Evolutionary conservation across 2,113 vertebrate genomes (phyloP).

Genomic region (Myotis brandtii): DNA sequence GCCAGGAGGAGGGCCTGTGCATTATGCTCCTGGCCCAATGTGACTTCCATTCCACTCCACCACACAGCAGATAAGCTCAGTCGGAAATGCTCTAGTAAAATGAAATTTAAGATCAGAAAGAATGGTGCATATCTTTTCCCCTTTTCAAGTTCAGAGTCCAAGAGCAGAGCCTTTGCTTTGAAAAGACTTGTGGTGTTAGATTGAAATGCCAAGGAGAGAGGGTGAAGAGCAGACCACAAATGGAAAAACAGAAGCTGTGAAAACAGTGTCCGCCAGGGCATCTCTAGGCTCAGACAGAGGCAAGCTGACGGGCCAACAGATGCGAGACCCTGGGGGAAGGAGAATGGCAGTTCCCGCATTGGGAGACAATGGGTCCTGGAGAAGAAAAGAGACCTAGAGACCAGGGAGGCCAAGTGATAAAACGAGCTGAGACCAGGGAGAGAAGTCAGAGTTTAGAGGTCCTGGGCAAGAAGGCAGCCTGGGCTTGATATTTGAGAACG

Average conservation of each 20-base stretch:
- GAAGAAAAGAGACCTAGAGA: neutral
- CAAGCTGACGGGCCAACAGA: neutral
- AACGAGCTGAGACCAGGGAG: neutral
- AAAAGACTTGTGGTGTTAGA: neutral
- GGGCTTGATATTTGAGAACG: neutral
- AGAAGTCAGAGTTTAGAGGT: neutral
- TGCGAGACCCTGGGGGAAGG: neutral
- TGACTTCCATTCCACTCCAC: neutral
- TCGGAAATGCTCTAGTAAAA: neutral
- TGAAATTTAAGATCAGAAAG: neutral
- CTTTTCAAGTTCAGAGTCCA: neutral
- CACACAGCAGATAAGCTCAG: neutral
- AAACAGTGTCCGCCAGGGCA: neutral
- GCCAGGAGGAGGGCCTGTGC: neutral
- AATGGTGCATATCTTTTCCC: neutral
- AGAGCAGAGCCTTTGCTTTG: neutral
- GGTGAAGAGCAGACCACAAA: neutral
- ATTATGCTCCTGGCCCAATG: neutral
- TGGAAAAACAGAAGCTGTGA: neutral
- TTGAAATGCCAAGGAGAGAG: neutral
- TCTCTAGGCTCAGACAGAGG: neutral
- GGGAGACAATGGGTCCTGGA: neutral
- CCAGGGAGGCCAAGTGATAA: neutral
- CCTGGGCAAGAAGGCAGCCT: neutral
- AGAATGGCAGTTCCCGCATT: accelerated